These are phyloP conservation scores for Anhinga rufa DNA, from an alignment of 2,113 vertebrate species.

Conservation along the genomic window DNA sequence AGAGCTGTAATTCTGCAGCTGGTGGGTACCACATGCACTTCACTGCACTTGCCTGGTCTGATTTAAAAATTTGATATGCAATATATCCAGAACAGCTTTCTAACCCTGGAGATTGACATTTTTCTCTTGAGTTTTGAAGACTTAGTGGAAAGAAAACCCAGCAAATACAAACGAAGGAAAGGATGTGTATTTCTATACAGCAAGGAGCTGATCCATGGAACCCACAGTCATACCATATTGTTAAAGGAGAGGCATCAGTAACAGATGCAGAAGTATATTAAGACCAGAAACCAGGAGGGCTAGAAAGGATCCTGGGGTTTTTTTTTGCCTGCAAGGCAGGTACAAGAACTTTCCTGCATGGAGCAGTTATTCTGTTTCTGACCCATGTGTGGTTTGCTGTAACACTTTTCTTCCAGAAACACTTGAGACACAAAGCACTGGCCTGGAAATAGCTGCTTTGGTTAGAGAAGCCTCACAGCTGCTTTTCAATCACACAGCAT, in stretches of 20 bases:
- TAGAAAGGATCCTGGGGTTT: neutral
- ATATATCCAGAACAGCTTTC: neutral
- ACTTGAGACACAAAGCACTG: neutral
- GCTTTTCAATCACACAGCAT: neutral
- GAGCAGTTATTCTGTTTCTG: neutral
- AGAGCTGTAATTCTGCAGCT: neutral
- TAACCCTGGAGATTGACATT: neutral
- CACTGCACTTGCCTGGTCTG: neutral
- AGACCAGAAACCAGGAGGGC: neutral
- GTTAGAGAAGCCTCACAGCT: neutral
- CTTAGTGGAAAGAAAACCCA: neutral
- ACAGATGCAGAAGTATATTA: neutral
- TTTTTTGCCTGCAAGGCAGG: neutral
- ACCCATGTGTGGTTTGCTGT: neutral
- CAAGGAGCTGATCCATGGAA: neutral
- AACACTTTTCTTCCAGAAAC: neutral
- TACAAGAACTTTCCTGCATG: neutral
- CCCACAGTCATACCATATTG: rapidly evolving
- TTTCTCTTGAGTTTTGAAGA: neutral
- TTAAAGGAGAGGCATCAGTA: neutral
- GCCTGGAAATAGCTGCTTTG: neutral
- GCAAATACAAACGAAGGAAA: neutral
- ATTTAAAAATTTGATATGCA: neutral
- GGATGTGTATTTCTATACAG: neutral
- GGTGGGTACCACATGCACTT: neutral